Conservation (phyloP, 1,140 invertebrate genomes). For the Ladona fulva region DNA sequence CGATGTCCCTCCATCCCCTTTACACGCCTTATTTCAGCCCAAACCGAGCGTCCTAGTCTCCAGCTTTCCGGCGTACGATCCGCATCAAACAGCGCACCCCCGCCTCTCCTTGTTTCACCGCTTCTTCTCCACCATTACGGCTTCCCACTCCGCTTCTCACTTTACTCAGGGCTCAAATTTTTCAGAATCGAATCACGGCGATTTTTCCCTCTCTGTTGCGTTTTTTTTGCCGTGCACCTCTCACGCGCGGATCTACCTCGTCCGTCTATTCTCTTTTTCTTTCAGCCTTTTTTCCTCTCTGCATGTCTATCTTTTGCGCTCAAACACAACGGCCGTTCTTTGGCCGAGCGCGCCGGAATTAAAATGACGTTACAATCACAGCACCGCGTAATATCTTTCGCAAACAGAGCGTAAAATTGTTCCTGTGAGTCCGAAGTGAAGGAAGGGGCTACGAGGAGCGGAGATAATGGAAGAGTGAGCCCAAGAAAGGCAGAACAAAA, state of each 20-base stretch:
- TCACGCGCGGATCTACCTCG: neutral
- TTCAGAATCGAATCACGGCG: neutral
- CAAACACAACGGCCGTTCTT: neutral
- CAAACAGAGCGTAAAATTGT: slow-evolving; percentile 9
- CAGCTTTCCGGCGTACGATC: too few relatives aligned
- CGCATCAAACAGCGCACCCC: neutral
- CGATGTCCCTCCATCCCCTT: too few relatives aligned
- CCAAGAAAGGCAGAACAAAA: too few relatives aligned
- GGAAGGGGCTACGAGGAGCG: neutral
- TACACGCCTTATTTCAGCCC: too few relatives aligned
- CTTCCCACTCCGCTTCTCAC: neutral
- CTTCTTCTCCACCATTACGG: neutral
- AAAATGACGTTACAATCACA: slow-evolving; percentile 5
- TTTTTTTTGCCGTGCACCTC: neutral
- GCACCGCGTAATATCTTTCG: slow-evolving; percentile 2
- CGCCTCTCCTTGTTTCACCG: neutral
- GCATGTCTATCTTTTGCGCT: neutral
- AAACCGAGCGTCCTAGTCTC: too few relatives aligned
- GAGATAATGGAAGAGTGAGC: neutral
- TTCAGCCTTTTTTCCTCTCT: too few relatives aligned
- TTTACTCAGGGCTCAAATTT: neutral
- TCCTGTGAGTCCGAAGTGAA: neutral
- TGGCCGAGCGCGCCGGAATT: neutral
- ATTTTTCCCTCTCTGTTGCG: neutral
- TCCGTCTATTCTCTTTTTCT: neutral